A percentile compares a stretch with the other conserved stretches of the same genome.
These are phyloP conservation scores for Druceiella hillmani DNA, from an alignment of 2,888 invertebrate species.

Conservation along the genomic window DNA sequence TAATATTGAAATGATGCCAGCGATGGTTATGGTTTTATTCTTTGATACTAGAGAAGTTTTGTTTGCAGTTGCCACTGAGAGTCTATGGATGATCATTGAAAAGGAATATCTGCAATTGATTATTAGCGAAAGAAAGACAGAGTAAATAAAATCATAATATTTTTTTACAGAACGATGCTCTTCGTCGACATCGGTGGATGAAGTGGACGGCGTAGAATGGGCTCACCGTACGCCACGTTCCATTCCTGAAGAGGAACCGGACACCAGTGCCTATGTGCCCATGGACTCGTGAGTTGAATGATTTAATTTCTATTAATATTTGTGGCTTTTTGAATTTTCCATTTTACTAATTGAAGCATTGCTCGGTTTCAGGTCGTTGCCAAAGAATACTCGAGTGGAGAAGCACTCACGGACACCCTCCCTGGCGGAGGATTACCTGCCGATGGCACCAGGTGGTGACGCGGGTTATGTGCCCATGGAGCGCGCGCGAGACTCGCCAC, in stretches of 20 bases:
- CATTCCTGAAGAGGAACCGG: constrained; percentile 43
- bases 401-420: constrained; percentile 61
- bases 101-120: too few relatives aligned
- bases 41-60: too few relatives aligned
- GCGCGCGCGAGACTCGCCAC: constrained; percentile 30
- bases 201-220: constrained; percentile 39
- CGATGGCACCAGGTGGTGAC: constrained; percentile 55
- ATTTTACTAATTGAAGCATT: constrained; percentile 35
- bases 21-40: too few relatives aligned
- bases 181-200: constrained; percentile 24
- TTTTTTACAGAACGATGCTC: not conserved
- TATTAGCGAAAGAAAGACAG: too few relatives aligned
- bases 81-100: too few relatives aligned
- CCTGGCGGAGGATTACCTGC: constrained; percentile 57
- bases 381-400: constrained; percentile 36
- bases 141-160: too few relatives aligned
- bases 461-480: constrained; percentile 57
- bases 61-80: too few relatives aligned
- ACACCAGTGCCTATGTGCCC: constrained; percentile 32
- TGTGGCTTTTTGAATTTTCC: too few relatives aligned
- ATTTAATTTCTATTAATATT: too few relatives aligned
- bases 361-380: constrained; percentile 22
- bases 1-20: too few relatives aligned
- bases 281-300: too few relatives aligned
- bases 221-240: constrained; percentile 38